These are phyloP conservation scores for Branchellion lobata DNA, from an alignment of 2,888 invertebrate genomes.

Conservation along the genomic window DNA sequence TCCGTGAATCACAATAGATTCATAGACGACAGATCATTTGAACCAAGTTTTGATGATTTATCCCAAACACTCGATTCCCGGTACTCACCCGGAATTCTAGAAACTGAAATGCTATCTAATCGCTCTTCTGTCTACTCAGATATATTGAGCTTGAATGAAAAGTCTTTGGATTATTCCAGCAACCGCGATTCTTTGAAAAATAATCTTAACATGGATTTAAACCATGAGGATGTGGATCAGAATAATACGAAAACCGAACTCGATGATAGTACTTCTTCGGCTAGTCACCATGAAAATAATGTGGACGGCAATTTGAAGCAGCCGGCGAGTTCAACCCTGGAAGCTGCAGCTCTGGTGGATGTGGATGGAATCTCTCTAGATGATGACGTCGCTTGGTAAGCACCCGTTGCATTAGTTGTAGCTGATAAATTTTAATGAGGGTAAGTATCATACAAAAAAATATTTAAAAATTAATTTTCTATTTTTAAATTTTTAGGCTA, in stretches of 20 bases:
- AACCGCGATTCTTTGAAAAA: neutral
- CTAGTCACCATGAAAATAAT: neutral
- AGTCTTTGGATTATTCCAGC: neutral
- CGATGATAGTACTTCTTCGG: neutral
- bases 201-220: neutral
- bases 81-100: neutral
- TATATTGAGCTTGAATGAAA: neutral
- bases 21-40: neutral
- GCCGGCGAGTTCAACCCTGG: neutral
- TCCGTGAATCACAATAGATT: neutral
- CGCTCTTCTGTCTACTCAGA: neutral
- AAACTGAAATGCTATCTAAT: neutral
- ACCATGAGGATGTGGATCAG: too few relatives aligned
- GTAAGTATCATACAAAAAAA: too few relatives aligned
- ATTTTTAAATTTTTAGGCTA: neutral
- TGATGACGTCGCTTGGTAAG: constrained; percentile 1
- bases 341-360: neutral
- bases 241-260: neutral
- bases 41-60: neutral
- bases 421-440: too few relatives aligned
- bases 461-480: too few relatives aligned
- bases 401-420: too few relatives aligned
- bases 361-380: constrained; percentile 1
- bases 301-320: neutral
- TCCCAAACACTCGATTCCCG: neutral